Evolutionary conservation across 2,113 vertebrate genomes (phyloP).

Genomic region (Columba janthina): DNA sequence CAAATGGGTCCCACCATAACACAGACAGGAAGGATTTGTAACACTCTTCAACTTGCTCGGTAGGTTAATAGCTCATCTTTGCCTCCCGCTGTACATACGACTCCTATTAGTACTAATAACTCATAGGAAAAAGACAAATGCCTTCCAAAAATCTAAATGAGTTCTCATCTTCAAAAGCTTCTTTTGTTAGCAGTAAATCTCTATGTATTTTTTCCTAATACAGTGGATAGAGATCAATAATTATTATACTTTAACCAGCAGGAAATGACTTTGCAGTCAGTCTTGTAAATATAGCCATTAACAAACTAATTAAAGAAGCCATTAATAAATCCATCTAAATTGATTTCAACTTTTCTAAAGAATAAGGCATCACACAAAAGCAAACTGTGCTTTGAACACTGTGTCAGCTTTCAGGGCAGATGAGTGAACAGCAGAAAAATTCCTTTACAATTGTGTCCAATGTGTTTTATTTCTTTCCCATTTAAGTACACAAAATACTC

Average conservation of each 20-base stretch:
- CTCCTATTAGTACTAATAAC: not conserved
- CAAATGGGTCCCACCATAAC: not conserved
- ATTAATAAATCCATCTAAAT: slow-evolving; percentile 12
- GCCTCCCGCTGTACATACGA: not conserved
- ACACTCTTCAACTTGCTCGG: not conserved
- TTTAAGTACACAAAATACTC: not conserved
- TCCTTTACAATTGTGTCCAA: not conserved
- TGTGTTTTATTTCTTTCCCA: not conserved
- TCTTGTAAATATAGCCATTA: slow-evolving; percentile 17
- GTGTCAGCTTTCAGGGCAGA: not conserved
- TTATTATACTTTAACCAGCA: not conserved
- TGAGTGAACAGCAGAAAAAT: not conserved
- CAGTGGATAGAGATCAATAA: not conserved
- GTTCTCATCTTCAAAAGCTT: not conserved
- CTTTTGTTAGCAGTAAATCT: not conserved
- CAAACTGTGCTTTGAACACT: not conserved
- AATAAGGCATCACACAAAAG: not conserved
- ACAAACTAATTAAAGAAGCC: slow-evolving; percentile 32
- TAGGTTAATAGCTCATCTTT: not conserved
- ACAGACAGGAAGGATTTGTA: not conserved
- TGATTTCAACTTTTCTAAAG: slow-evolving; percentile 17
- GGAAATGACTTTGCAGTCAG: not conserved
- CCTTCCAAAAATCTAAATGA: not conserved
- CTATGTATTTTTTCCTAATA: not conserved
- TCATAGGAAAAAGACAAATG: not conserved